Base-by-base conservation (phyloP, 2,797 vertebrate genomes). In the Nannoperca australis region DNA sequence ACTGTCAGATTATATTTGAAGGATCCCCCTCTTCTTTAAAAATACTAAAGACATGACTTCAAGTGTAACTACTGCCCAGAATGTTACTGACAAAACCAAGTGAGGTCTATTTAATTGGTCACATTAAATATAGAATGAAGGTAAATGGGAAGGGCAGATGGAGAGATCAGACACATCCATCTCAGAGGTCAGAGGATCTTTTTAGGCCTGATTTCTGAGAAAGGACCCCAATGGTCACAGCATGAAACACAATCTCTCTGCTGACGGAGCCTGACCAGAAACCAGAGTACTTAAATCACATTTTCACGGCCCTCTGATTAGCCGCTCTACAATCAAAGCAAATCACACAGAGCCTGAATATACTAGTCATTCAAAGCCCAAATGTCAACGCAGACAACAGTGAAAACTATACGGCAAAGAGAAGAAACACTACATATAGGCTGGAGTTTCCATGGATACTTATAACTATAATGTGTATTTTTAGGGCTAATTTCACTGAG, bases 131-230 rank as follows among this genome's bases (percentile, higher is more conserved):
- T 4, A 50, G 12, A n/a, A 24, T 49, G 11, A 49, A 24, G 45
- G 20, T 40, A 11, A 77, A 42, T 42, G 24, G 20, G 20, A 27
- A 32, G 18, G 22, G 47, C 45, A 50, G 15, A 5, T 55, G 12
- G 4, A 49, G 14, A 12, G 13, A 17, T 27, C 24, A 27, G 24
- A 27, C 24, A 27, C 49, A 17, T 75, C 60, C 59, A 38, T 40
- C 58, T 79, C 73, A n/a, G 76, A 68, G 70, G 86, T 84, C 86
- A 80, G 72, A 78, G 44, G 67, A 58, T 85, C 50, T 70, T 84
- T 85, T 72, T 42, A 67, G 63, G 75, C 55, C 76, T 83, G 85
- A 89, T 88, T 89, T 88, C 79, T 73, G 59, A 87, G 72, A 76
- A 65, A 54, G 50, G 42, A 79, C 76, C 51, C 45, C 47, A 20